These are phyloP conservation scores for Malurus splendens DNA, from an alignment of 2,797 vertebrate genomes.

Conservation along the genomic window DNA sequence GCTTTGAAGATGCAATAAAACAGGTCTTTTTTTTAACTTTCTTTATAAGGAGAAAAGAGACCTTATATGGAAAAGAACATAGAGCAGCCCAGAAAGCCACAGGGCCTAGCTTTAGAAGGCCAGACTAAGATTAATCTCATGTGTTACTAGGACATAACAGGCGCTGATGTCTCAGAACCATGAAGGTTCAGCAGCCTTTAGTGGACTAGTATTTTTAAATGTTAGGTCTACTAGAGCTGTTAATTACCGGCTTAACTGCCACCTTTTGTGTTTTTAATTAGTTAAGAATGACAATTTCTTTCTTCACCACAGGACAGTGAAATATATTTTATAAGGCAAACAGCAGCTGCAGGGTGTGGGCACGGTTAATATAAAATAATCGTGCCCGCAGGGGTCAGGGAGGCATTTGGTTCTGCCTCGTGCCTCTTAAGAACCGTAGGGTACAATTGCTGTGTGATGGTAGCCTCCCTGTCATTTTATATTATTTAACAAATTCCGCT, in stretches of 20 bases:
- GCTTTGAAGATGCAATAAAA: not conserved
- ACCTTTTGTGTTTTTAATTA: conserved; percentile 17
- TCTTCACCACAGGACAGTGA: not conserved
- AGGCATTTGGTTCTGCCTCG: conserved; percentile 41
- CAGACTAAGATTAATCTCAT: not conserved
- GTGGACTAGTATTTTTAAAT: not conserved
- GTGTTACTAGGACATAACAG: not conserved
- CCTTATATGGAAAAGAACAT: not conserved
- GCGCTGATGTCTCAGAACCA: not conserved
- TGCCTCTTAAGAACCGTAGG: conserved; percentile 25
- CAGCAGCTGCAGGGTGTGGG: conserved; percentile 5
- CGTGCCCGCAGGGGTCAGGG: not conserved
- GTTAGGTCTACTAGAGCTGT: not conserved
- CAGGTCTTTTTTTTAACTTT: not conserved
- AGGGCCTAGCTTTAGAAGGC: not conserved
- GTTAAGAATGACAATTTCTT: not conserved
- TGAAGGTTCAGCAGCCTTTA: not conserved
- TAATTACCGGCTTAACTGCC: not conserved
- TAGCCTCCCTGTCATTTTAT: conserved; percentile 43
- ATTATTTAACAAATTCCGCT: conserved; percentile 52
- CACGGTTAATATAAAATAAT: conserved; percentile 33
- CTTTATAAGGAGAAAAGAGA: not conserved
- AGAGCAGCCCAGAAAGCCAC: not conserved
- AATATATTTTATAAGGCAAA: conserved; percentile 28
- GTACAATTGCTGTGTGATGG: not conserved